Base-by-base conservation (phyloP, 2,113 vertebrate genomes). In the Condylura cristata region DNA sequence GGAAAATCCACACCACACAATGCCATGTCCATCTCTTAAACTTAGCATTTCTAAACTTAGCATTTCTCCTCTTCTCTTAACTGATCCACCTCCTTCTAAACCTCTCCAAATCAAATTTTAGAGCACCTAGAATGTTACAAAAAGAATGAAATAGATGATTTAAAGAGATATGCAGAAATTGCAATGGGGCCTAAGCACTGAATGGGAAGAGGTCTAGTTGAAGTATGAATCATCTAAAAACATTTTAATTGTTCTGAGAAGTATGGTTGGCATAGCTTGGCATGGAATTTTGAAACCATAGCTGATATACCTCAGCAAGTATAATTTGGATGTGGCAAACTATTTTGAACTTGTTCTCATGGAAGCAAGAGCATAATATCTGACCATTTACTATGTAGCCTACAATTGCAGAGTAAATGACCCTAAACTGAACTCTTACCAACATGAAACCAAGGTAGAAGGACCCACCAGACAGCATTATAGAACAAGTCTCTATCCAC, bases 141-240 rank as follows among this genome's bases (percentile, higher is more conserved):
- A 30, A 66, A 9, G 3, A 86, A 51, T 0, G 32, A 44, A 44
- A 7, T 30, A 82, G 5, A 44, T 41, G 1, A 32, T 56, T 22
- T 63, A 11, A 88, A 84, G n/a, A 46, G 13, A 46, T 32, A 53
- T 71, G 84, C 66, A 76, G n/a, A 90, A 88, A 85, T 20, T 28
- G 84, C 30, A 89, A 71, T 63, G 2, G 3, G 10, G 9, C 2
- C 30, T 58, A 2, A 24, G 61, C 90, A 81, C 1, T 32, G 3
- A 80, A 48, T 70, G 13, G 89, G 65, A 80, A 4, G 8, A 16
- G 61, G 18, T 26, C 16, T 91, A 39, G 68, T 65, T 61, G 28
- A 83, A 89, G 83, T 66, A 37, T 6, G 75, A 10, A 3, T 89
- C 14, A 44, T n/a, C 30, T 9, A 44, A 51, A 74, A 28, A 2